These are phyloP conservation scores for Euplagia quadripunctaria DNA, from an alignment of 2,888 invertebrate genomes.

Conservation along the genomic window DNA sequence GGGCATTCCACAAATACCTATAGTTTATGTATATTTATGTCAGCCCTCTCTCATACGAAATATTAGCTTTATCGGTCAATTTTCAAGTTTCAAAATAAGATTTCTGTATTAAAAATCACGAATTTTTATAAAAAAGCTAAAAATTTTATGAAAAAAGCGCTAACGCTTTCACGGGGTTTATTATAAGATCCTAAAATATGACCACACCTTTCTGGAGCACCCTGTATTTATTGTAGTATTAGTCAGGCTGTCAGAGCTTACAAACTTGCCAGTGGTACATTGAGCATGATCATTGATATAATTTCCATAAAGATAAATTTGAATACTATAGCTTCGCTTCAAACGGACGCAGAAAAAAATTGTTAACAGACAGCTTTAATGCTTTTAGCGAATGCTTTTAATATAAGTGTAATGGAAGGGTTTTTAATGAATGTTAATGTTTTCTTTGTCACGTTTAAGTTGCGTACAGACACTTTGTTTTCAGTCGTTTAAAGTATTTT, in stretches of 20 bases:
- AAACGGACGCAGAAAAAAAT: constrained; percentile 28
- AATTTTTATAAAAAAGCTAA: too few species aligned
- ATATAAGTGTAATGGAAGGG: constrained; percentile 37
- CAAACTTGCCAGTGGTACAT: constrained; percentile 24
- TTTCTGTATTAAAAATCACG: too few species aligned
- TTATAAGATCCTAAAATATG: too few species aligned
- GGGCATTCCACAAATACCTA: too few species aligned
- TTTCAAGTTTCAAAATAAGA: too few species aligned
- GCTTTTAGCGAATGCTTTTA: constrained; percentile 43
- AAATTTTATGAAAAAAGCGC: too few species aligned
- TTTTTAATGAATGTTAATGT: constrained; percentile 23
- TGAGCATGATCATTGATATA: constrained; percentile 17
- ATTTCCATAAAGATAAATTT: constrained; percentile 26
- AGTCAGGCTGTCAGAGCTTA: constrained; percentile 26
- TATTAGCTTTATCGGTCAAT: too few species aligned
- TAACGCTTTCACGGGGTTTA: too few species aligned
- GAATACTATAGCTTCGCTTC: constrained; percentile 19
- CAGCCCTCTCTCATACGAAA: too few species aligned
- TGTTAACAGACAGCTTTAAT: constrained; percentile 38
- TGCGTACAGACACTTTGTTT: constrained; percentile 6
- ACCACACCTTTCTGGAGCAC: too few species aligned
- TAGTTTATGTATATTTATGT: too few species aligned
- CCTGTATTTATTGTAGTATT: constrained; percentile 9
- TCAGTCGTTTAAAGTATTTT: not conserved
- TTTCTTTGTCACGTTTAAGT: constrained; percentile 21